phyloP scores from a whole-genome alignment of 2,888 invertebrate genomes.

The Augiades crinisus region DNA sequence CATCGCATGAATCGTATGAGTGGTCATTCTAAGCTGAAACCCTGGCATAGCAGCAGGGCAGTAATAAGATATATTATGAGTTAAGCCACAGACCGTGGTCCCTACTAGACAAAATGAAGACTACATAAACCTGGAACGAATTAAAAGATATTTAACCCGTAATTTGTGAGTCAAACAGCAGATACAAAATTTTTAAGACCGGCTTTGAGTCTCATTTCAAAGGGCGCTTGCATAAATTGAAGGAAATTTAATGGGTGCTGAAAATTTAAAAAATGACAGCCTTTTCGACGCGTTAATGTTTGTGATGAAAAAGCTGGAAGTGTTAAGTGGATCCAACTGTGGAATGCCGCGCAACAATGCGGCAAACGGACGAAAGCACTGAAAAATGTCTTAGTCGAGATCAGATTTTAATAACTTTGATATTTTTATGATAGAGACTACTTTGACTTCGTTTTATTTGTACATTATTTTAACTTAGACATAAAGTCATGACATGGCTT shows the following conservation, averaged over 20 bases:
- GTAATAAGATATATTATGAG: too few species aligned
- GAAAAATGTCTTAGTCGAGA: too few species aligned
- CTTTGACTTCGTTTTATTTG: too few species aligned
- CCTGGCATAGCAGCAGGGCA: too few species aligned
- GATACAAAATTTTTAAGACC: background rate
- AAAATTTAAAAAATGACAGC: slow-evolving; percentile 9
- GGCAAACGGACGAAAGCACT: background rate
- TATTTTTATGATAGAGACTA: too few species aligned
- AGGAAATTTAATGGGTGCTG: slow-evolving; percentile 7
- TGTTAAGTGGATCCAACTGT: background rate
- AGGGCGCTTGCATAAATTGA: slow-evolving; percentile 2
- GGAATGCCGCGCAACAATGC: background rate
- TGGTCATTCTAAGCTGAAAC: too few species aligned
- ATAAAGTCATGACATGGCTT: too few species aligned
- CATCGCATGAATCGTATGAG: too few species aligned
- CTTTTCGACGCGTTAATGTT: background rate
- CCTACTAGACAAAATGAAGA: too few species aligned
- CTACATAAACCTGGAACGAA: background rate
- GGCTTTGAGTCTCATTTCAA: slow-evolving; percentile 8
- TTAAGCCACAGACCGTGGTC: too few species aligned
- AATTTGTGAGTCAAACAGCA: background rate
- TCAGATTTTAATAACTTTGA: too few species aligned
- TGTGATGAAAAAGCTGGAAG: background rate
- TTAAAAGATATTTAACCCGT: background rate
- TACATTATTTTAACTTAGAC: too few species aligned